A percentile compares a stretch with the other conserved stretches of the same genome.
phyloP scores from a whole-genome alignment of 2,113 vertebrate genomes.

The Pseudopipra pipra region DNA sequence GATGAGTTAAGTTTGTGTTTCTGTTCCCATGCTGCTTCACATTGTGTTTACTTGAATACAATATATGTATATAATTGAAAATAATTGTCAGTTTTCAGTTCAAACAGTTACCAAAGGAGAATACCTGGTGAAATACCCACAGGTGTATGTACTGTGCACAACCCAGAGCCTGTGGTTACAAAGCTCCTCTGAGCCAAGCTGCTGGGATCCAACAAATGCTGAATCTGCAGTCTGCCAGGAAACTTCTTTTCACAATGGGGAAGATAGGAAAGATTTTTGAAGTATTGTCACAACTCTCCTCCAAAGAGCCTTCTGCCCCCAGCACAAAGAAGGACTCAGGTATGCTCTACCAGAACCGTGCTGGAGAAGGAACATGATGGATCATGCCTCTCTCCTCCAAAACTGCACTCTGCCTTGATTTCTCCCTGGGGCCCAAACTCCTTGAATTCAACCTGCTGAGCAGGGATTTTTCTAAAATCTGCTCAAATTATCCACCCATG shows the following conservation, averaged over 20 bases:
- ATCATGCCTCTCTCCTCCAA: not conserved
- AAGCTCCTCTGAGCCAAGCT: not conserved
- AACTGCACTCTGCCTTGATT: not conserved
- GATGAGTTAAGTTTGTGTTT: not conserved
- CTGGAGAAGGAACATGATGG: not conserved
- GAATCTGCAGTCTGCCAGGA: not conserved
- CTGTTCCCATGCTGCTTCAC: not conserved
- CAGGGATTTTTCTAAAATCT: not conserved
- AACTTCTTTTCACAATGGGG: not conserved
- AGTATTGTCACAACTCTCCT: not conserved
- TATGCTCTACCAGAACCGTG: not conserved
- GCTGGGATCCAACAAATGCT: not conserved
- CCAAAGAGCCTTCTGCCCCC: not conserved
- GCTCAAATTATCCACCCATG: not conserved
- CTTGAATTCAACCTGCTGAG: not conserved
- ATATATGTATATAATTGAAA: not conserved
- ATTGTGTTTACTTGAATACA: not conserved
- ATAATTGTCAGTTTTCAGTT: slow-evolving; percentile 3
- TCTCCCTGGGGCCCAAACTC: not conserved
- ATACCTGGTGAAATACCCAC: not conserved
- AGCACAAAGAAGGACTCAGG: not conserved
- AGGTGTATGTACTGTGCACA: not conserved
- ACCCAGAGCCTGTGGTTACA: not conserved
- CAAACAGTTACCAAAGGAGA: slow-evolving; percentile 9
- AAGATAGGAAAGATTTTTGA: not conserved